A percentile compares a stretch with the other conserved stretches of the same genome.
These are phyloP conservation scores for Carcina quercana DNA, from an alignment of 2,888 invertebrate species.

Conservation along the genomic window DNA sequence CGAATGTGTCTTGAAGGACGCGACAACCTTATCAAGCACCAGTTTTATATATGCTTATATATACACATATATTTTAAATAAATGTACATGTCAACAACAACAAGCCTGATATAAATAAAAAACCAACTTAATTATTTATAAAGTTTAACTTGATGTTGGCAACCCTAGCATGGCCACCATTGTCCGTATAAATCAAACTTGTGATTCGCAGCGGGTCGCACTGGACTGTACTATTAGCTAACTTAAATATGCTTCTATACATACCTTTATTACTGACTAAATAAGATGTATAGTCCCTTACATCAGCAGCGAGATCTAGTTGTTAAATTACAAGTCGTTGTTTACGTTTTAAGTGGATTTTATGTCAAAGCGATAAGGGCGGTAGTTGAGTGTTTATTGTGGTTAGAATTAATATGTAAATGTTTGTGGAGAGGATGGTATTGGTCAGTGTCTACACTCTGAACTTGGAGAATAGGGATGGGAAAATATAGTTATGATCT, in stretches of 20 bases:
- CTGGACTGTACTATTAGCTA: slow-evolving; percentile 25
- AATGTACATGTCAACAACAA: no score
- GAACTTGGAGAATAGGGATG: slow-evolving; percentile 49
- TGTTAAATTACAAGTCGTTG: slow-evolving; percentile 17
- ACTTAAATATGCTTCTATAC: slow-evolving; percentile 9
- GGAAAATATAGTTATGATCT: no score
- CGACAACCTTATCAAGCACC: no score
- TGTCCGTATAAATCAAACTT: slow-evolving; percentile 55
- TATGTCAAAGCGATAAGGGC: slow-evolving; percentile 11
- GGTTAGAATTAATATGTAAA: slow-evolving; percentile 31
- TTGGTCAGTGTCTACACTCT: slow-evolving; percentile 57
- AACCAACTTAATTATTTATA: no score
- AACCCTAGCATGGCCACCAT: slow-evolving; percentile 18
- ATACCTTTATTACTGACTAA: slow-evolving; percentile 5
- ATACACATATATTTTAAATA: no score
- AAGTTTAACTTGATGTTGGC: slow-evolving; percentile 1
- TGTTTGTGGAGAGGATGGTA: slow-evolving; percentile 55
- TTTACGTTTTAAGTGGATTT: slow-evolving; percentile 14
- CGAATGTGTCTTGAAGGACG: no score
- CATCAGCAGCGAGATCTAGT: slow-evolving; percentile 12
- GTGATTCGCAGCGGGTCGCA: slow-evolving; percentile 47
- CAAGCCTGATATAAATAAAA: no score
- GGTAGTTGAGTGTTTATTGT: slow-evolving; percentile 6
- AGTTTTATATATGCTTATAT: no score
- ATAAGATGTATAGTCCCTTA: slow-evolving; percentile 19